phyloP scores from a whole-genome alignment of 1,140 invertebrate species.

The Bombus pascuorum region DNA sequence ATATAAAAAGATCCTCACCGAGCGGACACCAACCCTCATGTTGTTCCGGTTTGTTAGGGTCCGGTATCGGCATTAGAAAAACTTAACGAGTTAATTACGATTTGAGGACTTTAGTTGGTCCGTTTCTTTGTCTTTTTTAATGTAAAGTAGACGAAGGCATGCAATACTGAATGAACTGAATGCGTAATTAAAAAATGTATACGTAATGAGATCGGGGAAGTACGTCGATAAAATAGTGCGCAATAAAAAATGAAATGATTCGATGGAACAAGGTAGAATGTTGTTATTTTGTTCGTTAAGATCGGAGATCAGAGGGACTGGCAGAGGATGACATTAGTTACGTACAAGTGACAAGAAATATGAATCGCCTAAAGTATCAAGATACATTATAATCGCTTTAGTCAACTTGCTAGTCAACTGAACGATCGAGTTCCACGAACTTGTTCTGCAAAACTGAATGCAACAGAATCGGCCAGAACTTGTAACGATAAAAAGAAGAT shows the following conservation, averaged over 20 bases:
- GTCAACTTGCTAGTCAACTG: neutral
- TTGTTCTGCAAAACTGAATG: neutral
- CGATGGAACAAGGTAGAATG: slow-evolving; percentile 47
- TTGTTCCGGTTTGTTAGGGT: slow-evolving; percentile 92
- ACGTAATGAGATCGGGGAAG: slow-evolving; percentile 3
- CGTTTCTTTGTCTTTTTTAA: slow-evolving; percentile 41
- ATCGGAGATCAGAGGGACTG: neutral
- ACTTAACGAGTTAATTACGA: slow-evolving; percentile 86
- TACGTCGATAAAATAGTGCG: slow-evolving; percentile 19
- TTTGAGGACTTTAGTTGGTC: slow-evolving; percentile 66
- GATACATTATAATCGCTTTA: slow-evolving; percentile 6
- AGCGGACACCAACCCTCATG: slow-evolving; percentile 93
- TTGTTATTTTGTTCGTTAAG: slow-evolving; percentile 29
- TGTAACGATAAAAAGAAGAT: neutral
- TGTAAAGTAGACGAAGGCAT: slow-evolving; percentile 28
- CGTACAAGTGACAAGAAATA: slow-evolving; percentile 43
- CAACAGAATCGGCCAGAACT: neutral
- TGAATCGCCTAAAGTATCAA: slow-evolving; percentile 28
- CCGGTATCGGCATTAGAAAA: slow-evolving; percentile 89
- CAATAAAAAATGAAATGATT: slow-evolving; percentile 53
- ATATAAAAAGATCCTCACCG: slow-evolving; percentile 85
- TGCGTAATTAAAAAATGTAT: slow-evolving; percentile 32
- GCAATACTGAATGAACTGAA: slow-evolving; percentile 42
- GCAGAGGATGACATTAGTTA: slow-evolving; percentile 71
- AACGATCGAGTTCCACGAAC: slow-evolving; percentile 26